Evolutionary conservation across 2,888 invertebrate genomes (phyloP), one percentile per base, ranked within the genome.

Genomic region (Antitype chi): DNA sequence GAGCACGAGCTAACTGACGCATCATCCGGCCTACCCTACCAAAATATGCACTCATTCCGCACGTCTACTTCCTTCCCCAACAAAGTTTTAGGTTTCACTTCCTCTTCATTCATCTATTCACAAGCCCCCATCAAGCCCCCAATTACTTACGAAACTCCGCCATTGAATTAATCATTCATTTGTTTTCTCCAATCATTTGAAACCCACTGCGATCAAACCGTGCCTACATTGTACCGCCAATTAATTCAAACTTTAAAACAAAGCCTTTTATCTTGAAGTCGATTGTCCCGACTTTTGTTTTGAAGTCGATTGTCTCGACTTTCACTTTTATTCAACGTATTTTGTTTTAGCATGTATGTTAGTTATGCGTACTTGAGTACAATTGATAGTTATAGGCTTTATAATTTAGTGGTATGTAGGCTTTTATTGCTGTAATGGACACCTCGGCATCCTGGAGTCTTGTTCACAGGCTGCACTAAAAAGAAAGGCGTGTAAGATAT

Each of bases 81-180:
- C 53, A 59, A 47, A 52, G 67, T 25, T 25, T 70, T 52, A 67
- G 53, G 23, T 77, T 77, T 25, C 67, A 67, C 71, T 69, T 69
- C 62, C 76, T 69, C 68, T 60, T 8, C 28, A 64, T 78, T 64
- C 53, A 28, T 63, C n/a, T 25, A 63, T 75, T 70, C 63, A 70
- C 32, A 59, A 67, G 57, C 52, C 53, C 63, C 84, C 77, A 84
- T 68, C 32, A 59, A 62, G 57, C 52, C 53, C 63, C 84, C 77
- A 84, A 82, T 84, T 76, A 82, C 67, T 74, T 52, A 70, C 71
- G 72, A 78, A 85, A 70, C 78, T 57, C 63, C 53, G 71, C 70
- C 69, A 74, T 81, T 66, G 70, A 75, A 85, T 70, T 62, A 84
- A 82, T 85, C 74, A 82, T 85, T 80, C 74, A 80, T 85, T 85